Conservation (phyloP, 2,888 invertebrate genomes). For the Habrosyne pyritoides region DNA sequence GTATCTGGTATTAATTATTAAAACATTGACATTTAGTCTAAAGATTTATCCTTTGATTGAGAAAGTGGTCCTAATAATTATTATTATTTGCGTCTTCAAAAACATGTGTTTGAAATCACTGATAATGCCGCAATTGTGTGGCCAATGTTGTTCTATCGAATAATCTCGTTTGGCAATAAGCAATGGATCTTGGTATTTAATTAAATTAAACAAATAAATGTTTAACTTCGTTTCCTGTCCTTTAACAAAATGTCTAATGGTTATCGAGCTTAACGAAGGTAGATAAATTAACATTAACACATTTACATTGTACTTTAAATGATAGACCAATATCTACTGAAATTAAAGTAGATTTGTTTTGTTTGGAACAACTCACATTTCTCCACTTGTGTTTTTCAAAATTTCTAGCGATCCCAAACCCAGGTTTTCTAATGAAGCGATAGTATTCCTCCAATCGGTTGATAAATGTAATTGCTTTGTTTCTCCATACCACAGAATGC, state of each 20-base stretch:
- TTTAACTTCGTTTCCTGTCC: background rate
- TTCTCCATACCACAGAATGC: background rate
- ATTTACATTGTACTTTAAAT: background rate
- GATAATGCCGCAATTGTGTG: background rate
- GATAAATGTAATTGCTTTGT: background rate
- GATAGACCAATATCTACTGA: background rate
- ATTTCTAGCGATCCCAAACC: too few species aligned
- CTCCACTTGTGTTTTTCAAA: too few species aligned
- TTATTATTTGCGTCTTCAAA: too few species aligned
- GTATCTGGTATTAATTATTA: too few species aligned
- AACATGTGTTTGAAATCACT: too few species aligned
- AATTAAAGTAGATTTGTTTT: background rate
- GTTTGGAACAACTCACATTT: too few species aligned
- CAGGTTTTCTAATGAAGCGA: too few species aligned
- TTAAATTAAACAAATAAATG: background rate
- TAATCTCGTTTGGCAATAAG: background rate
- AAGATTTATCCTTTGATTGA: too few species aligned
- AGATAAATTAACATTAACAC: background rate
- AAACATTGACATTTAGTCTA: too few species aligned
- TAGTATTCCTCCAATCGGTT: background rate
- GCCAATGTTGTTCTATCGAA: background rate
- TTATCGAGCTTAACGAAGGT: background rate
- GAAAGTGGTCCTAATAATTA: too few species aligned
- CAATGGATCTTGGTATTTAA: background rate
- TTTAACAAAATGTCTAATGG: constrained; percentile 3